Base-by-base conservation (phyloP, 53 echinoderm and acorn worm species). In the Arbacia lixula region DNA sequence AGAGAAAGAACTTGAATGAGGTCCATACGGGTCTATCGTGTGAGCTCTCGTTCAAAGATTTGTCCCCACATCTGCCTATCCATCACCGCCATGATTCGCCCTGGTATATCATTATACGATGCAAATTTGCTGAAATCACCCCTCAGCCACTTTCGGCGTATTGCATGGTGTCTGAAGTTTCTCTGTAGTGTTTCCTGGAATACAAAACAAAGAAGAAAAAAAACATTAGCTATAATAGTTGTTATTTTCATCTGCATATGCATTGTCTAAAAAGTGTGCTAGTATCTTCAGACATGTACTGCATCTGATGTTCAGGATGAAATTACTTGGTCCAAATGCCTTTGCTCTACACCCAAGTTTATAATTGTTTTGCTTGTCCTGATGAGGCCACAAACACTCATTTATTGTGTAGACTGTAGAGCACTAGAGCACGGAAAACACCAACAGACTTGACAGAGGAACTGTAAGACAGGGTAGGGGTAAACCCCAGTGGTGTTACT, bases 31-130 rank as follows among this genome's bases (percentile, higher is more conserved):
- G n/a, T 72, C 60, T 75, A 87, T 74, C 93, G 74, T 52, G 54
- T 75, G 5, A 92, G 87, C 42, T 92, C 93, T 41, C 77, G 43
- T 26, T 92, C 93, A 12, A 92, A 65, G 9, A 92, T 92, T 29
- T 86, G 84, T 66, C 93, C 93, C 93, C 93, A 92, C 17, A 84
- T 89, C 52, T 92, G 86, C 16, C 67, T 56, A 55, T 92, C 89
- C 93, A 92, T 92, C 78, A 55, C 46, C 30, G 89, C 89, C 89
- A 92, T 89, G 38, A 75, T 83, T 20, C 68, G 68, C 0, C 50
- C 43, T 24, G 89, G 83, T 29, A 89, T 9, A 36, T 92, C 84
- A 11, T 69, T 71, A 28, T 51, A 89, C 17, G 76, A 77, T 20
- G 34, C 41, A 50, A 92, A 68, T 69, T 36, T 83, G 49, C 93